Evolutionary conservation across 2,888 invertebrate genomes (phyloP).

Genomic region (Drosophila subquinaria): DNA sequence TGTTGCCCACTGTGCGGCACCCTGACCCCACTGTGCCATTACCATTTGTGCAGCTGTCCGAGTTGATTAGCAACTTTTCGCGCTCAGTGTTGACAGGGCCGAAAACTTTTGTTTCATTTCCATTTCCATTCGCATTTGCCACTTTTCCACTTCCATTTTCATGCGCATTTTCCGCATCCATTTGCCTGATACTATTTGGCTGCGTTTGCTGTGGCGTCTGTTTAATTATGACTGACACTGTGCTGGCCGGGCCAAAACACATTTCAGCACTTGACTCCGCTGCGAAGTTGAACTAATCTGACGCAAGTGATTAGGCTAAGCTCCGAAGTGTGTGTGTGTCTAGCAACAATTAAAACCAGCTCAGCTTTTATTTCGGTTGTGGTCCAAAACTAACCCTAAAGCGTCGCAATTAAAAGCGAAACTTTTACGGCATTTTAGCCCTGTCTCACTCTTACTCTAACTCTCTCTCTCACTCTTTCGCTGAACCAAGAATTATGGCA

Average conservation of each 20-base stretch:
- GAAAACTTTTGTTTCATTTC: constrained; percentile 66
- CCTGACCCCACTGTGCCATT: constrained; percentile 1
- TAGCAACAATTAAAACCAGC: constrained; percentile 72
- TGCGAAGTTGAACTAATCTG: constrained; percentile 53
- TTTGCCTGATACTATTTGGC: constrained; percentile 55
- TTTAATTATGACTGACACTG: constrained; percentile 73
- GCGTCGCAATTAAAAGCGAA: constrained; percentile 67
- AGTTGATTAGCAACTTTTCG: constrained; percentile 65
- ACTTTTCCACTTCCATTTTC: constrained; percentile 34
- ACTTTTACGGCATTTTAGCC: constrained; percentile 53
- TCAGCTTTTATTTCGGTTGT: background rate
- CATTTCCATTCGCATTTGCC: constrained; percentile 43
- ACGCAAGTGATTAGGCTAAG: constrained; percentile 73
- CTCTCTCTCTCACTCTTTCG: too few relatives aligned
- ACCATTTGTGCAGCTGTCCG: constrained; percentile 56
- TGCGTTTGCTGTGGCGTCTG: constrained; percentile 14
- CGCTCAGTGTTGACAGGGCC: constrained; percentile 27
- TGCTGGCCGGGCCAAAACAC: constrained; percentile 44
- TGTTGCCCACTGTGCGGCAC: constrained; percentile 4
- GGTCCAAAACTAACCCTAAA: constrained; percentile 26
- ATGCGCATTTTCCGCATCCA: constrained; percentile 36
- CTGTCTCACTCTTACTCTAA: too few relatives aligned
- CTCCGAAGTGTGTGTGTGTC: constrained; percentile 56
- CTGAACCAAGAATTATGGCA: constrained; percentile 66
- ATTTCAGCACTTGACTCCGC: constrained; percentile 47